Evolutionary conservation across 2,888 invertebrate genomes (phyloP).

Genomic region (Cheilosia variabilis): DNA sequence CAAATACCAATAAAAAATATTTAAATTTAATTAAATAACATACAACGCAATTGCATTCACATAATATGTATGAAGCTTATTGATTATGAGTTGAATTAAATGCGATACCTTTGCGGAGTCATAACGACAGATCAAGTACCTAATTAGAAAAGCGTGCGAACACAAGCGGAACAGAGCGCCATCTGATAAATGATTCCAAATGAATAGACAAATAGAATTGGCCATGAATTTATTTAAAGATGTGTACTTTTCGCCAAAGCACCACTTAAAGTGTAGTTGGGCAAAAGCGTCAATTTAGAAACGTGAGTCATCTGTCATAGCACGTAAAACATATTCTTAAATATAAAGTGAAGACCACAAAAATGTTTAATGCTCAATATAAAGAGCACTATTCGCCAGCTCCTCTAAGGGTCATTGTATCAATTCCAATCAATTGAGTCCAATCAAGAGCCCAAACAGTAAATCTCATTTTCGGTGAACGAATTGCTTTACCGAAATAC

Average conservation of each 20-base stretch:
- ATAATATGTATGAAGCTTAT: too few species aligned
- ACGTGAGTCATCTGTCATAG: too few species aligned
- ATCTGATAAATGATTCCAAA: not conserved
- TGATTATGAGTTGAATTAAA: not conserved
- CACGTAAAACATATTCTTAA: too few species aligned
- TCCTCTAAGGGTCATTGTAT: conserved; percentile 47
- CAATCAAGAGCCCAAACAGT: conserved; percentile 49
- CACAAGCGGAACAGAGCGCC: conserved; percentile 12
- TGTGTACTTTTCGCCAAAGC: not conserved
- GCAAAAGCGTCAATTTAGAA: too few species aligned
- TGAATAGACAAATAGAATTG: conserved; percentile 9
- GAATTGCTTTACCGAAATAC: conserved; percentile 13
- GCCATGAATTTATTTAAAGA: conserved; percentile 1
- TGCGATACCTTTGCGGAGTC: not conserved
- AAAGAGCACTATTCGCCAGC: not conserved
- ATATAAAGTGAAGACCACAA: too few species aligned
- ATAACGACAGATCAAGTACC: not conserved
- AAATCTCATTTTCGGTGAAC: conserved; percentile 35
- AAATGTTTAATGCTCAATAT: too few species aligned
- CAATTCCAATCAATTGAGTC: conserved; percentile 69
- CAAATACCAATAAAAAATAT: too few species aligned
- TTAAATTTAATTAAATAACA: too few species aligned
- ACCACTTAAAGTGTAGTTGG: too few species aligned
- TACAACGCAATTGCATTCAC: too few species aligned
- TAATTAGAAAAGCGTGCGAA: conserved; percentile 3